These are phyloP conservation scores for Drosophila maculinotata DNA, from an alignment of 2,888 invertebrate genomes.

Conservation along the genomic window DNA sequence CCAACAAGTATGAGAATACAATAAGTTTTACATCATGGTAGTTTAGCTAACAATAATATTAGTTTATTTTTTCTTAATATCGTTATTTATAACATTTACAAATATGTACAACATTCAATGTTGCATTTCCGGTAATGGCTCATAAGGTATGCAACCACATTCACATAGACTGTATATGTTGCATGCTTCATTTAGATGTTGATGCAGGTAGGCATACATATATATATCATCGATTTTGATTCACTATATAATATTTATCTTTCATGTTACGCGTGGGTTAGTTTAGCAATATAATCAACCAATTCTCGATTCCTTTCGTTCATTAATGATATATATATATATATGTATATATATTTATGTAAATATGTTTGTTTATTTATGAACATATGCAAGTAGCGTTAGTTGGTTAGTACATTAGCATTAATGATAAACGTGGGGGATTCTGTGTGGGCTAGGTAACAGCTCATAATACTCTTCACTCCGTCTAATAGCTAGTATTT, in stretches of 20 bases:
- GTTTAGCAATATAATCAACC: constrained; percentile 43
- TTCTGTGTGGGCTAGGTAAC: constrained; percentile 60
- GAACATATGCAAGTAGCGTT: constrained; percentile 35
- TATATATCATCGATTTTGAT: constrained; percentile 29
- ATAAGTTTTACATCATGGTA: constrained; percentile 30
- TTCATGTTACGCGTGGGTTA: constrained; percentile 59
- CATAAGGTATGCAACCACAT: constrained; percentile 25
- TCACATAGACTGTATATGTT: constrained; percentile 21
- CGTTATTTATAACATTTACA: constrained; percentile 57
- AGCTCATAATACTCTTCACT: constrained; percentile 52
- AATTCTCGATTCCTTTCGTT: constrained; percentile 22
- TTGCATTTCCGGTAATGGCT: constrained; percentile 26
- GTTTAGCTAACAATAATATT: constrained; percentile 46
- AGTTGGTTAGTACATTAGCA: constrained; percentile 47
- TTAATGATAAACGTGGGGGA: constrained; percentile 50
- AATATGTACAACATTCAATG: constrained; percentile 70
- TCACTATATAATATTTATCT: constrained; percentile 26
- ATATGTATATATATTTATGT: constrained; percentile 37
- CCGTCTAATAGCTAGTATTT: constrained; percentile 30
- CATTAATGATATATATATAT: constrained; percentile 29
- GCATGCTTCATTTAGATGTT: constrained; percentile 19
- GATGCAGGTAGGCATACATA: constrained; percentile 40
- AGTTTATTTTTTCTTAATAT: constrained; percentile 25
- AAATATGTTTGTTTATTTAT: constrained; percentile 45
- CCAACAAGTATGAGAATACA: constrained; percentile 19